These are phyloP conservation scores for Sorex fumeus DNA, from an alignment of 2,113 vertebrate species.

Conservation along the genomic window DNA sequence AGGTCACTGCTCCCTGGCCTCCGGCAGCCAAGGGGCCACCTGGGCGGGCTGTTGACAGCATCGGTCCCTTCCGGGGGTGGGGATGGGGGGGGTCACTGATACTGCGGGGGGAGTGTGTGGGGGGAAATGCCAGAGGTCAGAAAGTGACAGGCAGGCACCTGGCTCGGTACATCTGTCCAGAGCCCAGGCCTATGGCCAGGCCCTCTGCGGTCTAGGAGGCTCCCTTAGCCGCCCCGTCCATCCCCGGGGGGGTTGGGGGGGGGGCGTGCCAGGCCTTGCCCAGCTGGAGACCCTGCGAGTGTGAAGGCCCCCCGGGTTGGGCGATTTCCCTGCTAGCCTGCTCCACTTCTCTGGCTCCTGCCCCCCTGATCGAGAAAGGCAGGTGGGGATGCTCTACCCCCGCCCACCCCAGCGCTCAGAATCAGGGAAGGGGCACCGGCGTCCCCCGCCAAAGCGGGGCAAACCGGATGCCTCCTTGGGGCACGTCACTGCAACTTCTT, in stretches of 20 bases:
- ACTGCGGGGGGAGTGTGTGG: too few relatives aligned
- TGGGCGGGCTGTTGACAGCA: too few relatives aligned
- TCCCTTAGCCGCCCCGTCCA: too few relatives aligned
- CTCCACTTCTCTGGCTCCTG: background rate
- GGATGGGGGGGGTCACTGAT: too few relatives aligned
- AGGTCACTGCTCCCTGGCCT: constrained; percentile 1
- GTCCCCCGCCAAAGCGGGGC: background rate
- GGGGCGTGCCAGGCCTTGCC: too few relatives aligned
- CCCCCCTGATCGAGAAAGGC: background rate
- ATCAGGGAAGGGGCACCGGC: background rate
- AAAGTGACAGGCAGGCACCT: background rate
- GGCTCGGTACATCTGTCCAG: background rate
- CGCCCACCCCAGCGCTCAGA: background rate
- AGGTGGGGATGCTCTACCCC: too few relatives aligned
- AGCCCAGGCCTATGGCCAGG: background rate
- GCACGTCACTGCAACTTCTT: background rate
- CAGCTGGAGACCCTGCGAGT: too few relatives aligned
- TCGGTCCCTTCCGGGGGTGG: too few relatives aligned
- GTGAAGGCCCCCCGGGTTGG: too few relatives aligned
- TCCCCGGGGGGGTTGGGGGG: too few relatives aligned
- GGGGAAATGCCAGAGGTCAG: background rate
- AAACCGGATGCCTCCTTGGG: background rate
- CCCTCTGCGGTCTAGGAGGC: background rate
- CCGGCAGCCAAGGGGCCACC: too few relatives aligned
- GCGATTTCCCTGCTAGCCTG: background rate